Base-by-base conservation (phyloP, 2,113 vertebrate species). In the Helogale parvula region DNA sequence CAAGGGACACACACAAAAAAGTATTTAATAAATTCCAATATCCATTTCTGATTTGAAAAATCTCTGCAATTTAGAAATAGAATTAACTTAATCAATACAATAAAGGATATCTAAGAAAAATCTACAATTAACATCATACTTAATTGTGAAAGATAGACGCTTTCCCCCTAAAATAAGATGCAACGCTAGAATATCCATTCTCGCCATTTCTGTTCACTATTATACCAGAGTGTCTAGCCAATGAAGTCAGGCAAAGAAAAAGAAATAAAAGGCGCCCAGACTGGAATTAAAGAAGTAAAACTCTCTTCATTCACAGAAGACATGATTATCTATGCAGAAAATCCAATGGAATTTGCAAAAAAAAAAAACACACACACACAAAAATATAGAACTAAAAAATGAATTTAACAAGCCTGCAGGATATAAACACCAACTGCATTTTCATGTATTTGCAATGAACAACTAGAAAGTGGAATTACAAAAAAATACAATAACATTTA, bases 281-380 rank as follows among this genome's bases (percentile, higher is more conserved):
- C 8, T 90, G 21, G 23, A 90, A 45, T 57, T 25, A 16, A 82
- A 83, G 19, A 60, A 68, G 63, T 82, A 77, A 92, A 90, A 92
- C 38, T 77, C 50, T 86, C 41, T 93, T 82, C 57, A 90, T 68
- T 89, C 74, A 74, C 5, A n/a, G 54, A 95, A 93, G 35, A 74
- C 15, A 66, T 27, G 54, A 93, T 19, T 45, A n/a, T 65, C 25
- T 45, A n/a, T 54, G 47, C 60, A 90, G 33, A 74, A 93, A 86
- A 97, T 90, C 47, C 50, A 87, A 52, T 63, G 21, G 38, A 92
- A 88, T 52, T 10, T 41, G 87, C 8, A 3, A 45, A 45, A 35
- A 29, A 41, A 45, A 65, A 65, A 29, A 69, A 69, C 5, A 7
- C 35, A 35, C 16, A 3, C 41, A 3, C 41, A 72, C 12, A 72